phyloP scores from a whole-genome alignment of 1,140 invertebrate species.

The Lasioglossum baleicum region DNA sequence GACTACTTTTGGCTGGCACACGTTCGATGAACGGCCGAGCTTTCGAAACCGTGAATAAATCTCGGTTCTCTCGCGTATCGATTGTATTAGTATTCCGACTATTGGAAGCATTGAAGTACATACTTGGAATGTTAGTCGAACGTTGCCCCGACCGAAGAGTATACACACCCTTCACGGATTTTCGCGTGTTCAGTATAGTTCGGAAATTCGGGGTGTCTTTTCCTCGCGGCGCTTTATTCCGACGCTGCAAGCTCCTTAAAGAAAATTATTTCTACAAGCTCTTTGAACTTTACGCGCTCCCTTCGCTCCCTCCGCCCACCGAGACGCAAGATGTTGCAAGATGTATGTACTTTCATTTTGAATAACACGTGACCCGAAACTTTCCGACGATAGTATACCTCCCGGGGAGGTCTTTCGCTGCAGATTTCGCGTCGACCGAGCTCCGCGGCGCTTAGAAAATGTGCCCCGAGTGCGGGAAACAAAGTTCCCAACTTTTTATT shows the following conservation, averaged over 20 bases:
- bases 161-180: too few species aligned
- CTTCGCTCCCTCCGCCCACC: neutral
- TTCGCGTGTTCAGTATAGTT: too few species aligned
- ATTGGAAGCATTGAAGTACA: neutral
- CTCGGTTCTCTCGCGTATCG: too few species aligned
- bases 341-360: conserved; percentile 6
- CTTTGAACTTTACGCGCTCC: neutral
- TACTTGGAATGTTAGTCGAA: too few species aligned
- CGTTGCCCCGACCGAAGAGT: too few species aligned
- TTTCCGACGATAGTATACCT: neutral
- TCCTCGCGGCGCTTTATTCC: too few species aligned
- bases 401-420: neutral
- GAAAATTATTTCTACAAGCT: conserved; percentile 3
- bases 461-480: neutral
- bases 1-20: neutral
- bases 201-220: neutral
- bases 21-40: neutral
- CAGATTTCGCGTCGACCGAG: neutral
- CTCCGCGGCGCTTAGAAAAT: neutral
- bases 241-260: neutral
- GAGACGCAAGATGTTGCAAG: neutral
- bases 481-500: too few species aligned
- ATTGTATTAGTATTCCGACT: neutral
- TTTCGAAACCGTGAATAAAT: neutral
- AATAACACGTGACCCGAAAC: conserved; percentile 3